Evolutionary conservation across 2,113 vertebrate genomes (phyloP).

Genomic region (Colistium nudipinnis): DNA sequence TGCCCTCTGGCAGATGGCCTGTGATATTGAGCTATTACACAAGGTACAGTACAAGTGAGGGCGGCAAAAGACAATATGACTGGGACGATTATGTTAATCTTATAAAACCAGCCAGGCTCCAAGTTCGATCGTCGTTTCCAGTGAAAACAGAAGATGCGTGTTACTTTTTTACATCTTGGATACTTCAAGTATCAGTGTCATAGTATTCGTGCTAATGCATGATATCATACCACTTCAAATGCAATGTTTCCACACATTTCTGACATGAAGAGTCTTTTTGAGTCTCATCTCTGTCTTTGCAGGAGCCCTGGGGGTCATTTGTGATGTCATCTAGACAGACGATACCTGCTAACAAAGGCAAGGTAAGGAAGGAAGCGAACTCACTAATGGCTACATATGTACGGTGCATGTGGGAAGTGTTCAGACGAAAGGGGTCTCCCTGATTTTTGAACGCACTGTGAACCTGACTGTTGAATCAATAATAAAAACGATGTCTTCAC

Average conservation of each 20-base stretch:
- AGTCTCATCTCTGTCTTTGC: slow-evolving; percentile 38
- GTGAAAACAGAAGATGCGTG: neutral
- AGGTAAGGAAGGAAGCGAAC: slow-evolving; percentile 73
- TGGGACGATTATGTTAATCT: neutral
- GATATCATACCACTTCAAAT: neutral
- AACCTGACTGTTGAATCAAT: neutral
- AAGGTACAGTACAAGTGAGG: slow-evolving; percentile 75
- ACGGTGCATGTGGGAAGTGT: neutral
- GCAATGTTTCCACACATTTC: neutral
- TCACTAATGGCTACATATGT: neutral
- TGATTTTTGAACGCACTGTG: neutral
- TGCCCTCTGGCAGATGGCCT: slow-evolving; percentile 90
- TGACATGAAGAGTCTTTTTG: neutral
- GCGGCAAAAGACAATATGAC: neutral
- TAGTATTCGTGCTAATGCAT: too few species aligned
- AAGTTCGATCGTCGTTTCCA: neutral
- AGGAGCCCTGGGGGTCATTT: slow-evolving; percentile 91
- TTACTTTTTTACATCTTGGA: neutral
- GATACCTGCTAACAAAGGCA: slow-evolving; percentile 40
- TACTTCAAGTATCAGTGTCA: too few species aligned
- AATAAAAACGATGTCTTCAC: neutral
- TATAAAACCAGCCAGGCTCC: neutral
- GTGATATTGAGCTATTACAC: slow-evolving; percentile 89
- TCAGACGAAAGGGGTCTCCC: neutral
- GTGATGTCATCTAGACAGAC: slow-evolving; percentile 65